A percentile compares a stretch with the other conserved stretches of the same genome.
Conservation (phyloP, 2,888 invertebrate species). For the Agonopterix subpropinquella region DNA sequence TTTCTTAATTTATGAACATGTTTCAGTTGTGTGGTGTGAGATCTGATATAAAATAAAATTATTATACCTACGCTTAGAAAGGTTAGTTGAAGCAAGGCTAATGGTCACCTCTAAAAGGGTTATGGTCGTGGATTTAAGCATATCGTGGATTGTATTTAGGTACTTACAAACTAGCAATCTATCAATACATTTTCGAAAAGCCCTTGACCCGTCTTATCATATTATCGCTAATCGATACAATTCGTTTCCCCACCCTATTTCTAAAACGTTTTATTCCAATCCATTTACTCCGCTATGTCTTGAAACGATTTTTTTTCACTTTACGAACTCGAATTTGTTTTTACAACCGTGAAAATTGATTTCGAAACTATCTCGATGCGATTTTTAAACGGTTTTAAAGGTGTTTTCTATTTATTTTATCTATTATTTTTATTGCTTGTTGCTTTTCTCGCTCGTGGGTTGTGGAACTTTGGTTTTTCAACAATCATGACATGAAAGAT, state of each 20-base stretch:
- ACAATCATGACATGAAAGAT: too few species aligned
- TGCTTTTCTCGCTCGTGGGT: neutral
- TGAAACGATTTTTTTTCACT: constrained; percentile 4
- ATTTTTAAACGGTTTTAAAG: neutral
- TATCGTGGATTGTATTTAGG: too few species aligned
- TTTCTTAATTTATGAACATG: too few species aligned
- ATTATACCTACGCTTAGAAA: too few species aligned
- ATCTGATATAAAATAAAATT: too few species aligned
- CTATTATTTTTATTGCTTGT: neutral
- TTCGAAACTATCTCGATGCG: neutral
- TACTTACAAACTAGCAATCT: too few species aligned
- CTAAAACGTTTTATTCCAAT: constrained; percentile 4
- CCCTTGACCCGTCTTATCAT: neutral
- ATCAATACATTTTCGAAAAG: too few species aligned
- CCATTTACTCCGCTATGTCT: constrained; percentile 4
- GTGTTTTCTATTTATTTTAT: neutral
- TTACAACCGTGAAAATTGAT: constrained; percentile 6
- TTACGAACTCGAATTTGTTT: neutral
- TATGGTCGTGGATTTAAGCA: too few species aligned
- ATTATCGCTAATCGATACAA: constrained; percentile 1
- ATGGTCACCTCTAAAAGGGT: too few species aligned
- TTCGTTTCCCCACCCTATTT: constrained; percentile 5
- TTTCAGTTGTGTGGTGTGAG: too few species aligned
- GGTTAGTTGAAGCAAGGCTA: too few species aligned
- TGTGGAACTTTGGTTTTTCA: too few species aligned